Base-by-base conservation (phyloP, 1,140 invertebrate genomes). In the Pogonognathellus flavescens region DNA sequence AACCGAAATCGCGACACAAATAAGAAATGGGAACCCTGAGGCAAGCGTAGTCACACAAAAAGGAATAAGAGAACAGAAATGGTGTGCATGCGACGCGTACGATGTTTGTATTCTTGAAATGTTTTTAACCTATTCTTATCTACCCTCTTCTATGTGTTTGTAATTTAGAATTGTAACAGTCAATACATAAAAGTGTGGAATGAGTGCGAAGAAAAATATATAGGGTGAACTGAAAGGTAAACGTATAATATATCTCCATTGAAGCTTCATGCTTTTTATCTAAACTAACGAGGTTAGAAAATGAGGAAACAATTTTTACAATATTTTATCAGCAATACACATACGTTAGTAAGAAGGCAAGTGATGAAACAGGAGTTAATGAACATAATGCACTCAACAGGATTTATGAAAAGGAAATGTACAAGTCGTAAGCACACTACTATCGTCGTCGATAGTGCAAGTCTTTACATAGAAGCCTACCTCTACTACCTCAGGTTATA, bases 251-350 rank as follows among this genome's bases (percentile, higher is more conserved):
- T 11, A 22, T 9, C 22, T 59, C 18, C 55, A 18, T 59, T 59
- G 18, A 59, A 59, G 14, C 1, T 18, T 66, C 20, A 31, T 3
- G 31, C 31, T 41, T 41, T 41, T 41, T 41, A 41, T 41, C 31
- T 41, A 41, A 41, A 41, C 31, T 41, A 41, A 66, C 25, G 62
- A 66, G 62, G 62, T 66, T 66, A 66, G 62, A 66, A 66, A 66
- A 22, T 66, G 22, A 66, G 62, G 62, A 66, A 66, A 66, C 11
- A 25, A 31, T 31, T 31, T 25, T 10, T 66, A 55, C 16, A 55
- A 14, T 16, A 14, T 55, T 55, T 55, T 55, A 55, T 55, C 16
- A 41, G 31, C 6, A 41, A 41, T 3, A 41, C 31, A 41, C 31
- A 41, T 41, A 41, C 2, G 31, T 41, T 41, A 3, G 31, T 41